Conservation (phyloP, 2,113 vertebrate species). For the Erythrocercus mccallii region DNA sequence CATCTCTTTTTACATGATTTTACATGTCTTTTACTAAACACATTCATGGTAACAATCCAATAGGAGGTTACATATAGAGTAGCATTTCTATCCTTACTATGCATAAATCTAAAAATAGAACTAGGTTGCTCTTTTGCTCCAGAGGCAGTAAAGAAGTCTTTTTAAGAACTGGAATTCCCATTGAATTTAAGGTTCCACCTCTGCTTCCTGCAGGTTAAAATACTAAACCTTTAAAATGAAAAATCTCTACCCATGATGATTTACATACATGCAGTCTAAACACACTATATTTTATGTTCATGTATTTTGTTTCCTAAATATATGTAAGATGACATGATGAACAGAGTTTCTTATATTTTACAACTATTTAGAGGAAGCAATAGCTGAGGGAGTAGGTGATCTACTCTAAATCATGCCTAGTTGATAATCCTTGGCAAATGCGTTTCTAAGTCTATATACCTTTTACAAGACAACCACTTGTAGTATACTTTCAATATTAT, state of each 20-base stretch:
- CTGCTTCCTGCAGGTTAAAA: background rate
- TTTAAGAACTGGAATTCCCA: background rate
- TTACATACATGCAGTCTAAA: background rate
- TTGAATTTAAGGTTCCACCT: background rate
- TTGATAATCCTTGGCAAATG: background rate
- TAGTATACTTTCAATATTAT: background rate
- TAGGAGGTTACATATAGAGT: background rate
- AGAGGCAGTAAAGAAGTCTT: background rate
- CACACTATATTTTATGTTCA: background rate
- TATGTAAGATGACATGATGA: background rate
- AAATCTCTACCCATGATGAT: background rate
- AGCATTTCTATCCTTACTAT: background rate
- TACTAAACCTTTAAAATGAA: background rate
- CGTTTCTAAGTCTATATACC: background rate
- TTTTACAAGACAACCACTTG: background rate
- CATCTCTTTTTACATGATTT: background rate
- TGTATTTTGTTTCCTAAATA: background rate
- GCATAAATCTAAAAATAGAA: slow-evolving; percentile 5
- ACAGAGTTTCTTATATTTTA: background rate
- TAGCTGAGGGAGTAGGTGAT: background rate
- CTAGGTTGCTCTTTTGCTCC: background rate
- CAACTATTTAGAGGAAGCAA: background rate
- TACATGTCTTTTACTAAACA: background rate
- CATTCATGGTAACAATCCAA: background rate
- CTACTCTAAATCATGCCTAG: background rate